Evolutionary conservation across 2,113 vertebrate species (phyloP), one percentile per base, ranked within the genome.

Genomic region (Mormyrus iriodes): DNA sequence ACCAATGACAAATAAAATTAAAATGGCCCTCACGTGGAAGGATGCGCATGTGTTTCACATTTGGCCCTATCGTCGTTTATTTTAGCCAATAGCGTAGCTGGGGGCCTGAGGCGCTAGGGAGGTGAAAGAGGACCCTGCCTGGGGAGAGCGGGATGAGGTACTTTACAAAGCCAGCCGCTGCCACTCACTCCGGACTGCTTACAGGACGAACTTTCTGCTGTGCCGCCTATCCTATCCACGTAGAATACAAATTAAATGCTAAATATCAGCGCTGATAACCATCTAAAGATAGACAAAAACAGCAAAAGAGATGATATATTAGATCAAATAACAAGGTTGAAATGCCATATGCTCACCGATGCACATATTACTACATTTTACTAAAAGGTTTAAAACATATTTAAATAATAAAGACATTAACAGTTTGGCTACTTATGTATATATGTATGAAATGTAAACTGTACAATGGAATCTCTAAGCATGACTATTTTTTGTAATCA

Each of bases 401-500:
- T 39, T 76, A 15, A 76, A 79, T 35, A 79, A 79, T 79, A 42
- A 79, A 42, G 15, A 79, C 15, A 79, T 69, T 69, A 42, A 42
- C 31, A 35, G 35, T 79, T 79, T 79, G 3, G 4, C 17, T 19
- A 39, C 13, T 79, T 19, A 42, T 42, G 35, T 79, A 79, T 79
- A 42, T 79, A 79, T 42, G 17, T 79, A 42, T 79, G 15, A 39
- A 79, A 84, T 48, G 44, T 46, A 48, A 84, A 84, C 35, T 42
- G 19, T 76, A 48, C 44, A 48, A 84, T 84, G 44, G 73, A 84
- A 84, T 48, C 44, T 84, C 17, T 46, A 84, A n/a, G 82, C 39
- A 84, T 42, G 42, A 79, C 73, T 79, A 48, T 84, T 44, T 82
- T 82, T 82, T 82, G 82, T 21, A 46, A 84, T 84, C 39, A 84